Percentiles rank a stretch among this genome's conserved stretches.
phyloP scores from a whole-genome alignment of 2,888 invertebrate species.

The Tetragonula carbonaria region DNA sequence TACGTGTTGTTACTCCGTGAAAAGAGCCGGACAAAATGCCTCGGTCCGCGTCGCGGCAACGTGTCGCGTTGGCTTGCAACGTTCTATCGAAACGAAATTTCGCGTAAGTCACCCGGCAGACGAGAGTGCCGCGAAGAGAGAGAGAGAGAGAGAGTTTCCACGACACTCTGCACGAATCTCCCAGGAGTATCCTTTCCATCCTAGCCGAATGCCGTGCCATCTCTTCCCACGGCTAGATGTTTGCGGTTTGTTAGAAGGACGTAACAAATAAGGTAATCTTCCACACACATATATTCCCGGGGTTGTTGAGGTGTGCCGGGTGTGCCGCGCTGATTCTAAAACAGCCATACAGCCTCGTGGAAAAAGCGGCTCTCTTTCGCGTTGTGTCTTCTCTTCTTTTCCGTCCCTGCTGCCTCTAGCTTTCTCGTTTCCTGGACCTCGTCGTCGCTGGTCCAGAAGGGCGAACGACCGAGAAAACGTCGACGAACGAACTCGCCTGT shows the following conservation, averaged over 20 bases:
- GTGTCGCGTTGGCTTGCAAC: slow-evolving; percentile 46
- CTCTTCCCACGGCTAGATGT: slow-evolving; percentile 67
- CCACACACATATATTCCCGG: slow-evolving; percentile 77
- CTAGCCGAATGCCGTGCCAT: slow-evolving; percentile 44
- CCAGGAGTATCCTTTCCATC: slow-evolving; percentile 67
- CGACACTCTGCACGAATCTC: slow-evolving; percentile 35
- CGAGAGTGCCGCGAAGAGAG: no score
- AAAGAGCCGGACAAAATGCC: slow-evolving; percentile 17
- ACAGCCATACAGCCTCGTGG: slow-evolving; percentile 50
- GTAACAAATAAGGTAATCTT: slow-evolving; percentile 83
- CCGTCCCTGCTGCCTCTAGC: not conserved
- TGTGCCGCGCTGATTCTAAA: slow-evolving; percentile 79
- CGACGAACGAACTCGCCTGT: slow-evolving; percentile 24
- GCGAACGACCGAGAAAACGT: slow-evolving; percentile 31
- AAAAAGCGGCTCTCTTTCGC: slow-evolving; percentile 32
- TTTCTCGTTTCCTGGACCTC: not conserved
- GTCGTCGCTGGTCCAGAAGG: not conserved
- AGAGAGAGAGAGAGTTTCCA: no score
- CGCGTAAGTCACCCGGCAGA: slow-evolving; percentile 48
- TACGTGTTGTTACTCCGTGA: slow-evolving; percentile 39
- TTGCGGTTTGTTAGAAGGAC: slow-evolving; percentile 81
- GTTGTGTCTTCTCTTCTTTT: slow-evolving; percentile 23
- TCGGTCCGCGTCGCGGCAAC: slow-evolving; percentile 5
- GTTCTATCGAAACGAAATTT: slow-evolving; percentile 67
- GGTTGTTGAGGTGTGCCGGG: slow-evolving; percentile 76